Conservation (phyloP, 2,113 vertebrate species). For the Engraulis encrasicolus region DNA sequence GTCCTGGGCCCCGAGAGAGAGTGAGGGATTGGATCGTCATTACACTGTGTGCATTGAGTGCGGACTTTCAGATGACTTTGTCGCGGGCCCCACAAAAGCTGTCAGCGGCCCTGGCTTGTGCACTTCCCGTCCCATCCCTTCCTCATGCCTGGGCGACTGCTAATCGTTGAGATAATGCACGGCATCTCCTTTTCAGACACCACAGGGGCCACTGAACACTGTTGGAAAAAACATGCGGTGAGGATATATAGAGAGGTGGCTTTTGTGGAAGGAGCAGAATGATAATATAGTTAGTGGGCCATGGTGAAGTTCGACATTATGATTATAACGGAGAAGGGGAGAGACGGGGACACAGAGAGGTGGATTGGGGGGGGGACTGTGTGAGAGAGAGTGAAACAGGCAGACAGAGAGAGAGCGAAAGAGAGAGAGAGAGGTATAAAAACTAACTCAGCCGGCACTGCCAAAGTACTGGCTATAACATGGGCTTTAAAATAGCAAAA, state of each 20-base stretch:
- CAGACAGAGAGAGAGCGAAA: neutral
- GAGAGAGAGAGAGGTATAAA: neutral
- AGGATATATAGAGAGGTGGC: neutral
- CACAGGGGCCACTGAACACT: neutral
- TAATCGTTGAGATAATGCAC: slow-evolving; percentile 24
- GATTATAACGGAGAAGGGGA: neutral
- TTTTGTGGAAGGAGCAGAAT: neutral
- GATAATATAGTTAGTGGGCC: neutral
- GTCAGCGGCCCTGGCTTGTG: no score
- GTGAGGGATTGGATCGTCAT: no score
- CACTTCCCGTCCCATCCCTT: no score
- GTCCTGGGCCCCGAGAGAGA: no score
- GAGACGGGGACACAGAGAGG: neutral
- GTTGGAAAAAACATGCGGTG: neutral
- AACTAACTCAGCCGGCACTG: neutral
- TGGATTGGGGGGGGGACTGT: neutral
- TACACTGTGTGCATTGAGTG: no score
- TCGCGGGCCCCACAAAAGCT: no score
- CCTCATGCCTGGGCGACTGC: neutral
- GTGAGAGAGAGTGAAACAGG: neutral
- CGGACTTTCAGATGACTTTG: no score
- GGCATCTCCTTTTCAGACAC: neutral
- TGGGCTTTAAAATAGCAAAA: neutral
- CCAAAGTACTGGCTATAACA: no score
- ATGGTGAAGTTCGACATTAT: neutral